Evolutionary conservation across 2,888 invertebrate genomes (phyloP).

Genomic region (Zaprionus obscuricornis): DNA sequence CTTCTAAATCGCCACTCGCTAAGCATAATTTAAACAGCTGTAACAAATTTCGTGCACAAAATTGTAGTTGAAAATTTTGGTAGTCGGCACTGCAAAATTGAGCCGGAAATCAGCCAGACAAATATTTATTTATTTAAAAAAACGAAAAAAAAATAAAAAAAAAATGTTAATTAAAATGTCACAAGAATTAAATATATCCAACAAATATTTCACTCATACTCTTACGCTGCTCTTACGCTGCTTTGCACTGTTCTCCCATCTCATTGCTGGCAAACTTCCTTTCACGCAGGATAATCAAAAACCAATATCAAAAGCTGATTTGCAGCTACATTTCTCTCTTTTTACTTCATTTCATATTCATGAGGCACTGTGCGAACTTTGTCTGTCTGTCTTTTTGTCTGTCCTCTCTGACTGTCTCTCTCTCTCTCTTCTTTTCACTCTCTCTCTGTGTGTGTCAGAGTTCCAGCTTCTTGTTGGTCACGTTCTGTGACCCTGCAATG

Average conservation of each 20-base stretch:
- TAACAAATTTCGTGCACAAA: too few relatives aligned
- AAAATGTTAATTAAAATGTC: conserved; percentile 70
- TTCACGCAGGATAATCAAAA: conserved; percentile 67
- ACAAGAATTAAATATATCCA: conserved; percentile 17
- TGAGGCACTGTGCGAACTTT: conserved; percentile 44
- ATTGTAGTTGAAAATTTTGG: too few relatives aligned
- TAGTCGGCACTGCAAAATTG: too few relatives aligned
- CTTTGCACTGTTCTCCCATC: not conserved
- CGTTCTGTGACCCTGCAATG: conserved; percentile 55
- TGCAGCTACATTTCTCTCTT: conserved; percentile 28
- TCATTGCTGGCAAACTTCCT: not conserved
- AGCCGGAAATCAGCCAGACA: too few relatives aligned
- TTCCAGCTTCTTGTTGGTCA: conserved; percentile 44
- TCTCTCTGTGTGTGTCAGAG: not conserved
- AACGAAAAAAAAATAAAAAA: not conserved
- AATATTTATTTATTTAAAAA: too few relatives aligned
- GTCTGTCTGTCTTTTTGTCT: too few relatives aligned
- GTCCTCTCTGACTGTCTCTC: too few relatives aligned
- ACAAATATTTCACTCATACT: not conserved
- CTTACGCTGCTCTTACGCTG: not conserved
- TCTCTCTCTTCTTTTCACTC: too few relatives aligned
- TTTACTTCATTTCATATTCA: conserved; percentile 69
- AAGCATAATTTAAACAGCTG: too few relatives aligned
- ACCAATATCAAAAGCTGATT: conserved; percentile 66
- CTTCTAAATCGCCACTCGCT: too few relatives aligned